Percentiles rank a stretch among this genome's conserved stretches.
Evolutionary conservation across 2,797 vertebrate genomes (phyloP).

Genomic region (Diglossa cyanea): DNA sequence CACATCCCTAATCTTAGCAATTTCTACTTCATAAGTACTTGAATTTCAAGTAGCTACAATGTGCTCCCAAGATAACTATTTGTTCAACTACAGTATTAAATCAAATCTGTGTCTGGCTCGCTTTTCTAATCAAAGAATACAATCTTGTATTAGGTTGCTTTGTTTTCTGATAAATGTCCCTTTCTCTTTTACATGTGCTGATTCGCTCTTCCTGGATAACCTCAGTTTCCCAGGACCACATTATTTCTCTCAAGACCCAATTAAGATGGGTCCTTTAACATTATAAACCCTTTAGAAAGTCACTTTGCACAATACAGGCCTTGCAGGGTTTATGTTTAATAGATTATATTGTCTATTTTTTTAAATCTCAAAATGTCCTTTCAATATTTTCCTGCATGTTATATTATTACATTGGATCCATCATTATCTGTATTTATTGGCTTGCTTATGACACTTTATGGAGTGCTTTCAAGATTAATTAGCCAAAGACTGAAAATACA

Average conservation of each 20-base stretch:
- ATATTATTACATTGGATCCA: not conserved
- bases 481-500: not conserved
- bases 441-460: not conserved
- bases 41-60: not conserved
- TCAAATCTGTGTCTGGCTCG: not conserved
- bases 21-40: not conserved
- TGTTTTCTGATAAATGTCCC: not conserved
- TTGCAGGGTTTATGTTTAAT: not conserved
- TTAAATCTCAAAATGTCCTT: not conserved
- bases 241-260: not conserved
- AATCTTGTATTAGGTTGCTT: not conserved
- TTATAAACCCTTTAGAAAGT: not conserved
- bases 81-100: not conserved
- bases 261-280: not conserved
- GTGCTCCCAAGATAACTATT: not conserved
- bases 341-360: not conserved
- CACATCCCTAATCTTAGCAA: not conserved
- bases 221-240: not conserved
- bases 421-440: not conserved
- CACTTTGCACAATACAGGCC: not conserved
- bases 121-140: not conserved
- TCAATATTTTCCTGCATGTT: not conserved
- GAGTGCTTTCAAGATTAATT: not conserved
- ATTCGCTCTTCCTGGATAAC: not conserved
- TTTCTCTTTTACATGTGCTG: not conserved